Conservation (phyloP, 2,888 invertebrate species). For the Epistrophe grossulariae region DNA sequence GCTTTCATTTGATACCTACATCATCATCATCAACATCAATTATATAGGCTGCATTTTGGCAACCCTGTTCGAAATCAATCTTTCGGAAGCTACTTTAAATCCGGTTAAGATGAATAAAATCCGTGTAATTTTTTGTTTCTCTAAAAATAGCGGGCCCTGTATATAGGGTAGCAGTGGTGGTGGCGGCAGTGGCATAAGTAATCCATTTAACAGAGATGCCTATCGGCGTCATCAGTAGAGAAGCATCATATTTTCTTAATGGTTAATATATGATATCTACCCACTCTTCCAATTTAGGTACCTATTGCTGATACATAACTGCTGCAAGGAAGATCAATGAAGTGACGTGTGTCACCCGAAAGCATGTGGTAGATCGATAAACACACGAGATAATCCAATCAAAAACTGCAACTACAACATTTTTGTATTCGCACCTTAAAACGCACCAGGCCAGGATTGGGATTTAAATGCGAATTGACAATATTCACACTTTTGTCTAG, state of each 20-base stretch:
- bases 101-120: conserved; percentile 69
- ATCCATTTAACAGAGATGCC: conserved; percentile 68
- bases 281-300: conserved; percentile 44
- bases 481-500: conserved; percentile 66
- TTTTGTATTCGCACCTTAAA: conserved; percentile 69
- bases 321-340: background rate
- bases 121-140: conserved; percentile 50
- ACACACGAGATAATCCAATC: conserved; percentile 50
- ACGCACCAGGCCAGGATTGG: conserved; percentile 29
- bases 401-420: conserved; percentile 22
- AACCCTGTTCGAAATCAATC: background rate
- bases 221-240: conserved; percentile 66
- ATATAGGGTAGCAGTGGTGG: background rate
- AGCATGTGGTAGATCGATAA: conserved; percentile 64
- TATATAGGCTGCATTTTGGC: background rate
- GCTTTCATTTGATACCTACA: too few species aligned
- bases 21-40: too few species aligned
- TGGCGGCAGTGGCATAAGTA: background rate
- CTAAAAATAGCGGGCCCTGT: conserved; percentile 10
- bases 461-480: conserved; percentile 60
- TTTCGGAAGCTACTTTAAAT: conserved; percentile 51
- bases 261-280: conserved; percentile 44
- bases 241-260: conserved; percentile 35
- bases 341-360: conserved; percentile 53
- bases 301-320: background rate